Evolutionary conservation across 1,140 invertebrate genomes (phyloP).

Genomic region (Trypoxylus dichotomus): DNA sequence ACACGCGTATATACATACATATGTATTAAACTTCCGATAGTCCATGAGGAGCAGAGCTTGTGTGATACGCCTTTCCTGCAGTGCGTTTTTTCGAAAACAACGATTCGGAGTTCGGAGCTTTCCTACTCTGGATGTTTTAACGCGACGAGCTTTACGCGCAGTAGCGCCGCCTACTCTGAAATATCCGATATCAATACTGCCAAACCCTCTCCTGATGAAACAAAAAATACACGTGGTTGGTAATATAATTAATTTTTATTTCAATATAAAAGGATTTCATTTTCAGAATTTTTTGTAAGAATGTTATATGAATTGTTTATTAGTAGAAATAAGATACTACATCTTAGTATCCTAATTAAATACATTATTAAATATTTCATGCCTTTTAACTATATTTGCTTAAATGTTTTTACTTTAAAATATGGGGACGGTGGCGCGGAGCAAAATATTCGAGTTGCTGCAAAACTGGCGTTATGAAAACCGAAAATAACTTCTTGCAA

Average conservation of each 20-base stretch:
- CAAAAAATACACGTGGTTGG: constrained; percentile 48
- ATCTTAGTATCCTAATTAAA: too few relatives aligned
- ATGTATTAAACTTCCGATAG: not conserved
- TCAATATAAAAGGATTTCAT: constrained; percentile 12
- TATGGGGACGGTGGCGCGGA: not conserved
- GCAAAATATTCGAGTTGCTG: constrained; percentile 5
- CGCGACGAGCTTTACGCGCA: constrained; percentile 23
- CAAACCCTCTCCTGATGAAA: constrained; percentile 36
- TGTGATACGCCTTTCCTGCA: not conserved
- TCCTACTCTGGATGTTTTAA: constrained; percentile 18
- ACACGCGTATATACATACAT: too few relatives aligned
- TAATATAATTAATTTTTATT: constrained; percentile 47
- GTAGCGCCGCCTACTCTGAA: constrained; percentile 29
- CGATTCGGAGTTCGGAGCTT: not conserved
- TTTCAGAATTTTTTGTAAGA: not conserved
- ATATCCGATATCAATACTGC: constrained; percentile 52
- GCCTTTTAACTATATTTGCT: not conserved
- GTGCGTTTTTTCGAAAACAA: constrained; percentile 21
- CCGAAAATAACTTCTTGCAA: constrained; percentile 21
- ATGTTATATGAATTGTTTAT: not conserved
- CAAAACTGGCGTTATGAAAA: constrained; percentile 8
- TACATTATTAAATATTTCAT: not conserved
- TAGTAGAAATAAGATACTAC: too few relatives aligned
- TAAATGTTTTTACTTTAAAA: not conserved
- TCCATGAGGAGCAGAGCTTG: not conserved